A percentile compares a stretch with the other conserved stretches of the same genome.
Evolutionary conservation across 2,113 vertebrate species (phyloP).

Genomic region (Tenrec ecaudatus): DNA sequence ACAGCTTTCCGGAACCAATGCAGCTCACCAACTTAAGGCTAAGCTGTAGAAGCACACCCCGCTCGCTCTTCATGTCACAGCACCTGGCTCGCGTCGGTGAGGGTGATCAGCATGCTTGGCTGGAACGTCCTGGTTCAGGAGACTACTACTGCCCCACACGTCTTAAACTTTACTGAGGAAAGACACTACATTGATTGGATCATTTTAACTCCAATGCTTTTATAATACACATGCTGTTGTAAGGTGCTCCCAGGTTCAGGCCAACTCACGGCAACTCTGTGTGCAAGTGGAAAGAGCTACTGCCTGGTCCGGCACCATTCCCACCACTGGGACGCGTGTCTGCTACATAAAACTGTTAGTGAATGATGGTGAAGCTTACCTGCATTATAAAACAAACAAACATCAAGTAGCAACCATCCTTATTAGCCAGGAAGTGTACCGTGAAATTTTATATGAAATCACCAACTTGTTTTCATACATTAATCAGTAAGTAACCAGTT

Average conservation of each 20-base stretch:
- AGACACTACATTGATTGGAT: not conserved
- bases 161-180: not conserved
- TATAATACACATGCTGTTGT: not conserved
- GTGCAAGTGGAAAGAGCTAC: too few species aligned
- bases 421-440: not conserved
- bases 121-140: not conserved
- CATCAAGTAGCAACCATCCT: not conserved
- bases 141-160: not conserved
- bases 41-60: not conserved
- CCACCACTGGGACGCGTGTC: not conserved
- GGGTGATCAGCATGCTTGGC: not conserved
- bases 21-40: not conserved
- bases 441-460: conserved; percentile 17
- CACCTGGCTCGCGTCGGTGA: not conserved
- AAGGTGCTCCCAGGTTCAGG: too few species aligned
- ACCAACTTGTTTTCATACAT: not conserved
- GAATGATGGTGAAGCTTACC: not conserved
- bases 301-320: too few species aligned
- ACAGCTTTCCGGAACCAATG: not conserved
- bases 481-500: not conserved
- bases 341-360: conserved; percentile 22
- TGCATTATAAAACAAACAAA: not conserved
- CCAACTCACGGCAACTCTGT: too few species aligned
- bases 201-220: not conserved
- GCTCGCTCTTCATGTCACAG: not conserved